phyloP scores from a whole-genome alignment of 2,797 vertebrate species.

The Lagothrix lagotricha region DNA sequence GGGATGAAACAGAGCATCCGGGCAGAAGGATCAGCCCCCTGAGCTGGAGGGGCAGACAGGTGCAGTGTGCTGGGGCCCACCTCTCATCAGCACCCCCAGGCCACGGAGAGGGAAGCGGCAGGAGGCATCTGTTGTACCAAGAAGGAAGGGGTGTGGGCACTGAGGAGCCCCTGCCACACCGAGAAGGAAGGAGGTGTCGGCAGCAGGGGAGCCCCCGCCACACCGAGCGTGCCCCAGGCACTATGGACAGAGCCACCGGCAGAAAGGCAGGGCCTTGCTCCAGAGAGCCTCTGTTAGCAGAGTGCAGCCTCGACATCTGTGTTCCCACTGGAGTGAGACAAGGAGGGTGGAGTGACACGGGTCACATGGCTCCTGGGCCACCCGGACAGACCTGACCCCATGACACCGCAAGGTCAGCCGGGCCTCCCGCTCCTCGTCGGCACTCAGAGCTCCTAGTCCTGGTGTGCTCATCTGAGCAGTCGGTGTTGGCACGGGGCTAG shows the following conservation, averaged over 20 bases:
- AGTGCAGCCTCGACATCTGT: rapidly evolving
- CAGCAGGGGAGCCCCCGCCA: rapidly evolving
- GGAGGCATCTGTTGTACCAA: too few species aligned
- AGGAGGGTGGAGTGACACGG: background rate
- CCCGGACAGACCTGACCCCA: background rate
- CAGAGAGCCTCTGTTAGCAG: background rate
- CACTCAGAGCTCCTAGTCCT: rapidly evolving
- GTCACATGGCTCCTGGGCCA: background rate
- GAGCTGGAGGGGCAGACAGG: background rate
- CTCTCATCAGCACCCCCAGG: background rate
- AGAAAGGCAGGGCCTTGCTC: background rate
- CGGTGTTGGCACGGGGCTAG: rapidly evolving
- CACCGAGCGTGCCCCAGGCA: rapidly evolving
- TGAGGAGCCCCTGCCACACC: too few species aligned
- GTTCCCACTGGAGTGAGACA: background rate
- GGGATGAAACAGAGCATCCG: background rate
- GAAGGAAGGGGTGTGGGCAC: background rate
- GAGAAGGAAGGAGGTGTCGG: background rate
- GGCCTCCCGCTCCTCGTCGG: rapidly evolving
- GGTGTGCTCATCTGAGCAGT: background rate
- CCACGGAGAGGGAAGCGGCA: too few species aligned
- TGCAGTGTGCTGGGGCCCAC: background rate
- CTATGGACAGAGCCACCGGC: too few species aligned
- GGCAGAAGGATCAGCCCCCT: background rate
- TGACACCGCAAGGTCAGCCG: rapidly evolving